Evolutionary conservation across 2,797 vertebrate species (phyloP).

Genomic region (Girardinus metallicus): DNA sequence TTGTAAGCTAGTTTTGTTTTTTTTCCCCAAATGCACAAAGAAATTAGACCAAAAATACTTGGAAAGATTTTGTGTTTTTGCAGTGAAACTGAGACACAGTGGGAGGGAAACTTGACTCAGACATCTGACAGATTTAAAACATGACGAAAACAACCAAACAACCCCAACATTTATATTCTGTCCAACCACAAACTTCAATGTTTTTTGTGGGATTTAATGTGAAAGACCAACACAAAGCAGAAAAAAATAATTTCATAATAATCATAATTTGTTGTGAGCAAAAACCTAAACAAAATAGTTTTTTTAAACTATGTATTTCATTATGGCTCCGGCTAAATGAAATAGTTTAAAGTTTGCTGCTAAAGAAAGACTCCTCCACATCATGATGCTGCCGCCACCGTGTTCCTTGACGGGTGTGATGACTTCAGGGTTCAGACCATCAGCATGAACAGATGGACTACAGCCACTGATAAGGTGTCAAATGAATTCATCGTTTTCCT

Average conservation of each 20-base stretch:
- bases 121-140: background rate
- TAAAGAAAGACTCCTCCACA: background rate
- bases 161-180: background rate
- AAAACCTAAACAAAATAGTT: background rate
- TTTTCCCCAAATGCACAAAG: too few relatives aligned
- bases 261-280: background rate
- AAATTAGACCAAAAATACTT: too few relatives aligned
- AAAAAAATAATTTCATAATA: background rate
- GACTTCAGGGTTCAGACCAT: too few relatives aligned
- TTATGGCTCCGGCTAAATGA: background rate
- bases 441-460: background rate
- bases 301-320: background rate
- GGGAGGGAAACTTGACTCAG: background rate
- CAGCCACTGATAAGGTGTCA: background rate
- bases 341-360: background rate
- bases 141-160: background rate
- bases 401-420: too few relatives aligned
- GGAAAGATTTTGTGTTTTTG: too few relatives aligned
- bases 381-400: too few relatives aligned
- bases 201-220: slow-evolving; percentile 1
- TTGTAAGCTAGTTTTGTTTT: too few relatives aligned
- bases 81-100: too few relatives aligned
- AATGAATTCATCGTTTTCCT: background rate
- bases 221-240: background rate
- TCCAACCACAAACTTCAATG: background rate